Conservation (phyloP, 2,797 vertebrate genomes). For the Xenops minutus region DNA sequence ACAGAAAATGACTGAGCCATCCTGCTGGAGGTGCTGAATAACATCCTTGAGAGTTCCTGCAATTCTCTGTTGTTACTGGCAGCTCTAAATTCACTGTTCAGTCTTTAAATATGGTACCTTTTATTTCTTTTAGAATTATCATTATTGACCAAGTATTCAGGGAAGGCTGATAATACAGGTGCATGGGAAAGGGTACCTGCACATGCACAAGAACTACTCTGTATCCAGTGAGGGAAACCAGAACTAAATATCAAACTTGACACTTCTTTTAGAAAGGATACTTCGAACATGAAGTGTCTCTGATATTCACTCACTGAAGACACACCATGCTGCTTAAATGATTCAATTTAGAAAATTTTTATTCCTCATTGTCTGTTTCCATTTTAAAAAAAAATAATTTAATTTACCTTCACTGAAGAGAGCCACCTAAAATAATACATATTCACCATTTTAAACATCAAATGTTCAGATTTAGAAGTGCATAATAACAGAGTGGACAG, state of each 20-base stretch:
- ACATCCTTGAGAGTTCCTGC: background rate
- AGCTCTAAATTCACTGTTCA: background rate
- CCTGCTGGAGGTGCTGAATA: background rate
- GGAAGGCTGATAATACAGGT: background rate
- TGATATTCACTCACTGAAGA: background rate
- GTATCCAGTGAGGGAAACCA: background rate
- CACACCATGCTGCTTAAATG: background rate
- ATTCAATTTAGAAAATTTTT: background rate
- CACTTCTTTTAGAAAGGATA: background rate
- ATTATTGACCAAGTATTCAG: background rate
- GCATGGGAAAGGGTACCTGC: background rate
- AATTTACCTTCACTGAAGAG: background rate
- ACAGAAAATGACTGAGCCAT: background rate
- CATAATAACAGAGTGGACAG: background rate
- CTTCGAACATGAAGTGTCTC: background rate
- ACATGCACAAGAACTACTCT: background rate
- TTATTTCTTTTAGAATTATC: background rate
- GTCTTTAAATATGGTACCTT: background rate
- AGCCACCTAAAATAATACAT: background rate
- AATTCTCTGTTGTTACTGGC: background rate
- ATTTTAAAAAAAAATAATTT: background rate
- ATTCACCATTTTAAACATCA: background rate
- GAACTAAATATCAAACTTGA: background rate
- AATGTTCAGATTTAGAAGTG: background rate
- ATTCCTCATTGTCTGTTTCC: background rate